phyloP scores from a whole-genome alignment of 2,888 invertebrate species.

The Corythucha ciliata region DNA sequence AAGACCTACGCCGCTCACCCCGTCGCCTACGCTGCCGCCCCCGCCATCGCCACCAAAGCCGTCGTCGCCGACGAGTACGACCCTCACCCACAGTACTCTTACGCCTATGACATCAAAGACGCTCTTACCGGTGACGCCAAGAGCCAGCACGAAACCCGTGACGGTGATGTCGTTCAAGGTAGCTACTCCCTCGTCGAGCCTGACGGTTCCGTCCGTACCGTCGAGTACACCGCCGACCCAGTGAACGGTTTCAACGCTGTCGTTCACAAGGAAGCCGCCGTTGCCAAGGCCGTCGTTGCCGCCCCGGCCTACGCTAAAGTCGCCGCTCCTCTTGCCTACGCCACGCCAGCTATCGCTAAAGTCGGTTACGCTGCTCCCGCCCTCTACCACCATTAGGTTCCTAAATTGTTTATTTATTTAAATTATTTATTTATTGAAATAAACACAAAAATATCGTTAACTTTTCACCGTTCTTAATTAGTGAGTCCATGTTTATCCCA shows the following conservation, averaged over 20 bases:
- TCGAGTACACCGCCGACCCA: conserved; percentile 23
- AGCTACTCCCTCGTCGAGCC: conserved; percentile 23
- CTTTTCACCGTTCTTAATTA: too few species aligned
- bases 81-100: conserved; percentile 36
- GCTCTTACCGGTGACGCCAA: conserved; percentile 36
- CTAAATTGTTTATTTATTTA: too few species aligned
- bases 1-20: conserved; percentile 16
- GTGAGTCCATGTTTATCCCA: too few species aligned
- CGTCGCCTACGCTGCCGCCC: conserved; percentile 14
- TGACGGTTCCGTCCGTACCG: conserved; percentile 19
- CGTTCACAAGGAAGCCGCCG: conserved; percentile 36
- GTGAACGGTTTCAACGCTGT: conserved; percentile 26
- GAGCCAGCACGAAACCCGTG: conserved; percentile 40
- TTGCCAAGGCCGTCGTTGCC: conserved; percentile 24
- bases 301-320: conserved; percentile 21
- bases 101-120: conserved; percentile 35
- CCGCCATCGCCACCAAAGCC: too few species aligned
- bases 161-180: conserved; percentile 30
- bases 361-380: conserved; percentile 15
- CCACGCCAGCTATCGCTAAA: conserved; percentile 10
- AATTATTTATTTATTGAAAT: too few species aligned
- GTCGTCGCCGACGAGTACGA: conserved; percentile 37
- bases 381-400: too few species aligned
- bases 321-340: conserved; percentile 13
- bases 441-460: too few species aligned